Base-by-base conservation (phyloP, 1,140 invertebrate genomes). In the Calliphora vicina region DNA sequence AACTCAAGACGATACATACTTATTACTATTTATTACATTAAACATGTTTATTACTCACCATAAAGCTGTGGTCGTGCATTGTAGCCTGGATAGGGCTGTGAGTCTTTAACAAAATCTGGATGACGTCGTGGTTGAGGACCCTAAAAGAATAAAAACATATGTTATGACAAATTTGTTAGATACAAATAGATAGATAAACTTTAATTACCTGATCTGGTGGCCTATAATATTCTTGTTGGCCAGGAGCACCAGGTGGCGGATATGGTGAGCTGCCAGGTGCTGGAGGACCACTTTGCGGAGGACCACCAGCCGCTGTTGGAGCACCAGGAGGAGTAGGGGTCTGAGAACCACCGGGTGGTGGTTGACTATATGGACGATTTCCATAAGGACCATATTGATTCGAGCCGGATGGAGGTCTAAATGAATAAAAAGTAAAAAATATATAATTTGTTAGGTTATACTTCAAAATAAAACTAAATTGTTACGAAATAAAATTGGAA, bases 51-150 rank as follows among this genome's bases (percentile, higher is more conserved):
- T 20, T 82, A 86, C 87, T 72, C 90, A 93, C 92, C 91, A 90
- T 93, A 93, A 84, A 93, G 91, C 84, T 91, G 91, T 81, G 93
- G 92, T 86, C 94, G 93, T 85, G 94, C 93, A 88, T 92, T 94
- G 81, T 91, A 91, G 26, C 86, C 87, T 67, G 93, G 92, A 91
- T 94, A 94, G n/a, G 91, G 88, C 85, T 93, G 93, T 85, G 94
- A 93, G 88, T 96, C 95, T 92, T 96, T 96, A 86, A 95, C 94
- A 92, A 97, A 97, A 91, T 97, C 96, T 71, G 96, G 96, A 92
- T 96, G 96, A 86, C 96, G 91, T 80, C 96, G 93, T 27, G 96
- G 95, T 87, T 95, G 94, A 80, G 87, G 88, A 83, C 85, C 87
- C 88, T 90, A 82, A 82, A 17, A 82, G 50, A 81, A 43, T 23